Percentiles rank a stretch among this genome's conserved stretches.
These are phyloP conservation scores for Frankliniella intonsa DNA, from an alignment of 2,888 invertebrate genomes.

Conservation along the genomic window DNA sequence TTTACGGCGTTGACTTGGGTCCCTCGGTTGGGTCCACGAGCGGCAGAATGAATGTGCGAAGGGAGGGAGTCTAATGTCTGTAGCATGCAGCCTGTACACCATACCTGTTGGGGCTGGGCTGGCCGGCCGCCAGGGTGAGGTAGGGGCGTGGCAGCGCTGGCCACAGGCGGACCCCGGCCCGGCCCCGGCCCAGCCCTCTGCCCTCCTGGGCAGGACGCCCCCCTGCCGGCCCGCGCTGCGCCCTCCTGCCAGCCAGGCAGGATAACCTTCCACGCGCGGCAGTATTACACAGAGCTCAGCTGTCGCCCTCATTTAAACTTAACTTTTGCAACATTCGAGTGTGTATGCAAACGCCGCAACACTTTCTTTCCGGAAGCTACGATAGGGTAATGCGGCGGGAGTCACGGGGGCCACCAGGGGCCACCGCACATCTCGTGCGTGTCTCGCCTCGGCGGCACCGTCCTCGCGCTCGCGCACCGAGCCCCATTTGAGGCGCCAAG, in stretches of 20 bases:
- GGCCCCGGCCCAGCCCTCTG: neutral
- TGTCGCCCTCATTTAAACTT: too few species aligned
- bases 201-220: neutral
- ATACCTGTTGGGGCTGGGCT: neutral
- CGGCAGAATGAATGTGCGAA: neutral
- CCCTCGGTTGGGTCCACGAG: neutral
- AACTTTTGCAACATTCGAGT: too few species aligned
- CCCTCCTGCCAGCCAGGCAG: too few species aligned
- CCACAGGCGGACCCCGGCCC: neutral
- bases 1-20: slow-evolving; percentile 1
- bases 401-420: too few species aligned
- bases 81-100: neutral
- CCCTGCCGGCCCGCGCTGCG: neutral
- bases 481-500: neutral
- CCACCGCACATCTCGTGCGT: too few species aligned
- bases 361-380: too few species aligned
- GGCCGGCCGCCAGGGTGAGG: slow-evolving; percentile 10
- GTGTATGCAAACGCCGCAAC: too few species aligned
- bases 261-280: neutral
- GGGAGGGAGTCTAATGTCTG: neutral
- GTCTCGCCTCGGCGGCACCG: too few species aligned
- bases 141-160: neutral
- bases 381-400: too few species aligned
- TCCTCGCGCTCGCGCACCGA: neutral
- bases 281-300: too few species aligned